Conservation (phyloP, 2,113 vertebrate genomes). For the Glaucomys volans region DNA sequence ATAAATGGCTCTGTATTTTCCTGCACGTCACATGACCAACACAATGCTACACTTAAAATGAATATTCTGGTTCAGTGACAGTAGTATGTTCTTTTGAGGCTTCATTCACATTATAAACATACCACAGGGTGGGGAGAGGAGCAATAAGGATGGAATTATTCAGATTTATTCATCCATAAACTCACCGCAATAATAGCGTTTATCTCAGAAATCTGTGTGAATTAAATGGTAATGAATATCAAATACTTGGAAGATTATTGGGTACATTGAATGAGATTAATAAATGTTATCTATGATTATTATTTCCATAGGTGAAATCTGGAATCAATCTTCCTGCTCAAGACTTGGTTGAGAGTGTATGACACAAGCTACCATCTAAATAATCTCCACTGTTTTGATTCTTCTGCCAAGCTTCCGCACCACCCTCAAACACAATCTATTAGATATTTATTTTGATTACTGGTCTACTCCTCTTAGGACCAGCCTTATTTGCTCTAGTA, state of each 20-base stretch:
- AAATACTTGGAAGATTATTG: background rate
- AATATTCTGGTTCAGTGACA: background rate
- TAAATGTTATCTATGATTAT: background rate
- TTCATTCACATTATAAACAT: constrained; percentile 54
- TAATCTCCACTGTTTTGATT: background rate
- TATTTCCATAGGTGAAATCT: background rate
- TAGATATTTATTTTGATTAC: background rate
- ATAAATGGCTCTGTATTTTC: background rate
- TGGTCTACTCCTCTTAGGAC: background rate
- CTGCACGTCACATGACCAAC: background rate
- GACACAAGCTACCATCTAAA: background rate
- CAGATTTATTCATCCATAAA: constrained; percentile 44
- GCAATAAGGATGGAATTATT: background rate
- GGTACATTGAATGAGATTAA: background rate
- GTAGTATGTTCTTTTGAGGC: background rate
- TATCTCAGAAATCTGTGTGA: background rate
- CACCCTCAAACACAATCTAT: background rate
- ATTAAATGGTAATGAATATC: background rate
- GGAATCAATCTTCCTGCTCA: background rate
- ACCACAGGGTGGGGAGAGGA: background rate
- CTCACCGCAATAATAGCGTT: background rate
- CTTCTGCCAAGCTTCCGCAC: background rate
- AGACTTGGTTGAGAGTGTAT: background rate
- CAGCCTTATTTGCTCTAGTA: background rate
- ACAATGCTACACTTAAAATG: background rate